These are phyloP conservation scores for Eubasilissa splendida DNA, from an alignment of 2,888 invertebrate genomes.

Conservation along the genomic window DNA sequence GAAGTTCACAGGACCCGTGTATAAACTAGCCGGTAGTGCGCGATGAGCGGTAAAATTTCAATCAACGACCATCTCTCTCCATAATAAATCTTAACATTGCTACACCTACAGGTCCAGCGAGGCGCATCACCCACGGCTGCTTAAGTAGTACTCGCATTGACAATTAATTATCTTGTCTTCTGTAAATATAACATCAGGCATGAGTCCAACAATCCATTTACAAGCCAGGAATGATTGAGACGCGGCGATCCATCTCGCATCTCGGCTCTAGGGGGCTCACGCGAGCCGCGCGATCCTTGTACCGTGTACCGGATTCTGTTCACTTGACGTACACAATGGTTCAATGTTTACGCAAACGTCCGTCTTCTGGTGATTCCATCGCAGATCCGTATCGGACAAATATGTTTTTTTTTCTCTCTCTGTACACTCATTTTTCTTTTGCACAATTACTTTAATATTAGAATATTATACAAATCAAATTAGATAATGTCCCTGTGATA, in stretches of 20 bases:
- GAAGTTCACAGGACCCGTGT: too few relatives aligned
- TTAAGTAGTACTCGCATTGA: neutral
- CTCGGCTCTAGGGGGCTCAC: neutral
- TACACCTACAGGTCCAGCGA: conserved; percentile 19
- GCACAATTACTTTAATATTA: too few relatives aligned
- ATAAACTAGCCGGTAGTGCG: too few relatives aligned
- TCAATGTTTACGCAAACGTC: conserved; percentile 6
- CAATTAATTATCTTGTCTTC: conserved; percentile 22
- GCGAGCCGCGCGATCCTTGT: neutral
- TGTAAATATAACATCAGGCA: conserved; percentile 27
- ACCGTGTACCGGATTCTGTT: conserved; percentile 1
- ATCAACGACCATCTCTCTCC: too few relatives aligned
- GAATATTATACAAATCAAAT: too few relatives aligned
- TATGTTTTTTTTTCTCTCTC: too few relatives aligned
- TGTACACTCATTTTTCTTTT: too few relatives aligned
- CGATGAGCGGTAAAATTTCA: too few relatives aligned
- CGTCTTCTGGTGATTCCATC: neutral
- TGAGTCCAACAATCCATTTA: conserved; percentile 25
- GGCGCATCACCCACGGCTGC: neutral
- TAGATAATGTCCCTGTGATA: too few relatives aligned
- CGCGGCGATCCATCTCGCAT: conserved; percentile 13
- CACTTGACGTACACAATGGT: conserved; percentile 11
- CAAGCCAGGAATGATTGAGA: conserved; percentile 17
- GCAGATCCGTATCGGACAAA: conserved; percentile 9
- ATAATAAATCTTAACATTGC: conserved; percentile 21